Percentiles rank a stretch among this genome's conserved stretches.
These are phyloP conservation scores for Takifugu rubripes DNA, from an alignment of 2,797 vertebrate species.

Conservation along the genomic window DNA sequence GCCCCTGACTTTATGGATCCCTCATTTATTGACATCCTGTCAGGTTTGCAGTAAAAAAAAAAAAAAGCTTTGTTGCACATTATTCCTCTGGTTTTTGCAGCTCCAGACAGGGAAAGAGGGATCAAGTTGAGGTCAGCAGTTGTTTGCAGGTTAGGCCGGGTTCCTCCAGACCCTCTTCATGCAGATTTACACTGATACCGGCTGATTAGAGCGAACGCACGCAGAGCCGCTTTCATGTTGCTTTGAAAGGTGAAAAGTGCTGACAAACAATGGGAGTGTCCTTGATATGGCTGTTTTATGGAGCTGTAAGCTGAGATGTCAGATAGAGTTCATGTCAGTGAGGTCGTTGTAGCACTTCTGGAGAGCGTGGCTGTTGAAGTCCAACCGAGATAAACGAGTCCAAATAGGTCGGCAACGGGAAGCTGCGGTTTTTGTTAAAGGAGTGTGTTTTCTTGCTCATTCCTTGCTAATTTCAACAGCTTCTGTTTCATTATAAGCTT, in stretches of 20 bases:
- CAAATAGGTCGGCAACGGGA: neutral
- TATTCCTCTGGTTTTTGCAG: constrained; percentile 48
- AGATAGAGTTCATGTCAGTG: constrained; percentile 9
- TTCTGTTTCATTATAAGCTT: too few relatives aligned
- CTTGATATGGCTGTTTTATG: constrained; percentile 9
- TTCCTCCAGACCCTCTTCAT: constrained; percentile 1
- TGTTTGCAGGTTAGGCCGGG: constrained; percentile 24
- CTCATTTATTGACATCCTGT: constrained; percentile 63
- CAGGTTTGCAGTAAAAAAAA: constrained; percentile 56
- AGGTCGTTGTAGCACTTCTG: constrained; percentile 6
- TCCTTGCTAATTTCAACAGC: too few relatives aligned
- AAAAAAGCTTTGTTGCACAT: constrained; percentile 53
- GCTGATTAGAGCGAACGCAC: constrained; percentile 16
- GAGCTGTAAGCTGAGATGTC: constrained; percentile 6
- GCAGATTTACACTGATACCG: constrained; percentile 18
- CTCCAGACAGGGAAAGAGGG: constrained; percentile 48
- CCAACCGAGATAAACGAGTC: neutral
- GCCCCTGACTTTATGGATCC: constrained; percentile 35
- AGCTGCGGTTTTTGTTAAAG: too few relatives aligned
- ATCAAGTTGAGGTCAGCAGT: constrained; percentile 58
- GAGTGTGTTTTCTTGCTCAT: too few relatives aligned
- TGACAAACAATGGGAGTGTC: constrained; percentile 4
- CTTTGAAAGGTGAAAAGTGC: constrained; percentile 19
- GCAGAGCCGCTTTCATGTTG: constrained; percentile 29
- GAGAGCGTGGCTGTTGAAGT: neutral